These are phyloP conservation scores for Geotrypetes seraphini DNA, from an alignment of 2,797 vertebrate species.

Conservation along the genomic window DNA sequence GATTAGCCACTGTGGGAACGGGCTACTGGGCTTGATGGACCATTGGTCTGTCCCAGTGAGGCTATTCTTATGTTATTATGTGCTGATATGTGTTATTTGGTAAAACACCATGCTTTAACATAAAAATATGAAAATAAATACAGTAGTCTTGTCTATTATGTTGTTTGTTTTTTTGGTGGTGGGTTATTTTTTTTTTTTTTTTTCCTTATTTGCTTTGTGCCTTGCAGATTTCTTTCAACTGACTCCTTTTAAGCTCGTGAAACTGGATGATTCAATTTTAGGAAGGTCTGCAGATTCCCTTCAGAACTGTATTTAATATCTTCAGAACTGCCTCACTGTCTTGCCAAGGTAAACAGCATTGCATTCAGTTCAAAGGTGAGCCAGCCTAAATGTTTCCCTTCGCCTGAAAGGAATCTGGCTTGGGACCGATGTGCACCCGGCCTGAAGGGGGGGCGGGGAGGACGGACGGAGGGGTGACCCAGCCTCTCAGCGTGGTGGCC, in stretches of 20 bases:
- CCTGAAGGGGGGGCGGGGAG: conserved; percentile 64
- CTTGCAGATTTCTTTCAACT: neutral
- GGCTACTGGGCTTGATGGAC: too few relatives aligned
- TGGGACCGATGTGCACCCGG: conserved; percentile 61
- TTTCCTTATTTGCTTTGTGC: neutral
- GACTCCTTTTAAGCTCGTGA: conserved; percentile 49
- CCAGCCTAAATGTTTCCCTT: conserved; percentile 89
- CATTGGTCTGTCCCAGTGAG: too few relatives aligned
- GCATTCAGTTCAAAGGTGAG: conserved; percentile 95
- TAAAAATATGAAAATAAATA: neutral
- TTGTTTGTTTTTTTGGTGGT: neutral
- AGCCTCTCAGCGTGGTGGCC: conserved; percentile 35
- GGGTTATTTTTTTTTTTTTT: neutral
- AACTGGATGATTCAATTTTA: conserved; percentile 77
- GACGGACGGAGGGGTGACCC: conserved; percentile 23
- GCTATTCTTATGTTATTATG: too few relatives aligned
- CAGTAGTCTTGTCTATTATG: neutral
- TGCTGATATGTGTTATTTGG: conserved; percentile 25
- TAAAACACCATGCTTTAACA: conserved; percentile 1
- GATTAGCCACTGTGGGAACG: too few relatives aligned
- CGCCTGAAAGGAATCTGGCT: conserved; percentile 77
- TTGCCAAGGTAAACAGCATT: conserved; percentile 97
- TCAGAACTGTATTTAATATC: conserved; percentile 97
- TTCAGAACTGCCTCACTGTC: conserved; percentile 95
- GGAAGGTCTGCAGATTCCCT: conserved; percentile 76